Evolutionary conservation across 2,888 invertebrate species (phyloP), one percentile per base, ranked within the genome.

Genomic region (Priapulus caudatus): DNA sequence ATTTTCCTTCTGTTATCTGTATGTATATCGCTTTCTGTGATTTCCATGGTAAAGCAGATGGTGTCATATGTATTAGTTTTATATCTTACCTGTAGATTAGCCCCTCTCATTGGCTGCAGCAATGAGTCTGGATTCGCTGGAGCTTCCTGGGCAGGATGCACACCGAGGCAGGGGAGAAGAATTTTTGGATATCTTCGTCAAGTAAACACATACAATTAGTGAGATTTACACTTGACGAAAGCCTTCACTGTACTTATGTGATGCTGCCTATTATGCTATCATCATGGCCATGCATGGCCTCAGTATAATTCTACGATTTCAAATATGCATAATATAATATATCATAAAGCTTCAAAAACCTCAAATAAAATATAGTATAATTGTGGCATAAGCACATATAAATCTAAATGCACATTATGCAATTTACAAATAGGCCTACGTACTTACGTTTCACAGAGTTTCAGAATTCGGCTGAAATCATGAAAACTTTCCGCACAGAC

Each of bases 61-160:
- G n/a, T n/a, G n/a, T n/a, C n/a, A n/a, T n/a, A n/a, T n/a, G n/a
- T n/a, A n/a, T n/a, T n/a, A n/a, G 20, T 44, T 22, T 18, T 20
- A 15, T 5, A 23, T 22, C 44, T 19, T 59, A 63, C 64, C 61
- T 63, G 47, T 45, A 59, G 44, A 18, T 58, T 60, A 4, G 63
- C 61, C 55, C 61, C 61, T 52, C 63, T 61, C n/a, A n/a, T n/a
- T n/a, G n/a, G n/a, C 46, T 60, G 59, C 3, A 19, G 49, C 15
- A 51, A 47, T 44, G 15, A 48, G 10, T 16, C 48, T 5, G 4
- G 24, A 48, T 21, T n/a, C 10, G 33, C n/a, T 10, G n/a, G 33
- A 33, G n/a, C 33, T n/a, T 33, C 68, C 60, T 67, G 67, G 24
- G 67, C 65, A 3, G 69, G 69, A 58, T 69, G 69, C 15, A 70